These are phyloP conservation scores for Tridacna gigas DNA, from an alignment of 2,888 invertebrate species.

Conservation along the genomic window DNA sequence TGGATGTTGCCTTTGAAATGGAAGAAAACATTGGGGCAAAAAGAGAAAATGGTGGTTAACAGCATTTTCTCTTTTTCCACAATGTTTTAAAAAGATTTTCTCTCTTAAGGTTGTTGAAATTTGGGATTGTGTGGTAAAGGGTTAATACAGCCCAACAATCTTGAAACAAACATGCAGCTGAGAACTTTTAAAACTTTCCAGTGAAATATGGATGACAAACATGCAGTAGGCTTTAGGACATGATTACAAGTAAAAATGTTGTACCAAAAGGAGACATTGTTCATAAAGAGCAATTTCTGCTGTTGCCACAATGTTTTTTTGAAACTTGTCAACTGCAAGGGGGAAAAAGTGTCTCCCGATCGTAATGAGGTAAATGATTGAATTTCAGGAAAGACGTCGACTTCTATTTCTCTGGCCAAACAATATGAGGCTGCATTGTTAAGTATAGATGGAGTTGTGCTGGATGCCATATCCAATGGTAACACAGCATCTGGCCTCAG, in stretches of 20 bases:
- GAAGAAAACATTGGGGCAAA: too few relatives aligned
- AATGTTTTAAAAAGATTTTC: too few relatives aligned
- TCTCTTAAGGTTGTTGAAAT: too few relatives aligned
- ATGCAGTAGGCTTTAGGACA: too few relatives aligned
- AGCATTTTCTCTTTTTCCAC: neutral
- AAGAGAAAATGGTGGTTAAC: neutral
- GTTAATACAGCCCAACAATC: too few relatives aligned
- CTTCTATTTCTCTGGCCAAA: constrained; percentile 82
- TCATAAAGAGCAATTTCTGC: neutral
- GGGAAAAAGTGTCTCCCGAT: too few relatives aligned
- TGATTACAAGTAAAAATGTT: too few relatives aligned
- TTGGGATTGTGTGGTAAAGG: too few relatives aligned
- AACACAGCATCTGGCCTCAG: constrained; percentile 81
- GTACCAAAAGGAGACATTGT: neutral
- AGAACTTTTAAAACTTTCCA: neutral
- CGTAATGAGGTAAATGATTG: too few relatives aligned
- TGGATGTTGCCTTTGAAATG: too few relatives aligned
- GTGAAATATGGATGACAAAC: too few relatives aligned
- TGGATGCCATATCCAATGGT: constrained; percentile 84
- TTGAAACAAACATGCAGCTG: neutral
- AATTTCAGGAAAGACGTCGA: constrained; percentile 81
- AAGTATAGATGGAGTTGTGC: constrained; percentile 83
- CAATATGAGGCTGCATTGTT: constrained; percentile 83
- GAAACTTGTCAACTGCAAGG: neutral
- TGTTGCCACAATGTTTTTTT: neutral